Conservation (phyloP, 2,888 invertebrate genomes). For the Scrobipalpa atriplicella region DNA sequence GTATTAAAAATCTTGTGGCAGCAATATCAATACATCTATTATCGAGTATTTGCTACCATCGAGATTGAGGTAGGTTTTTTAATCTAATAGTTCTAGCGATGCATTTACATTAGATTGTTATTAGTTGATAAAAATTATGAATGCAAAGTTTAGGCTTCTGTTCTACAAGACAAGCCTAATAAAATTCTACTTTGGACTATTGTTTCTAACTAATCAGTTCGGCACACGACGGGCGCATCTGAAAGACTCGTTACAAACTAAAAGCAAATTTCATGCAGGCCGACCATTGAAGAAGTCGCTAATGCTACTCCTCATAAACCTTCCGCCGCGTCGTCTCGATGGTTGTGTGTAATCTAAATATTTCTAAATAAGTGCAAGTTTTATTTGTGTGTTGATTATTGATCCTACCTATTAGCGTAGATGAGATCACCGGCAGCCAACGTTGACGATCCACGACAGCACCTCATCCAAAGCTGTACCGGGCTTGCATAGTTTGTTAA, state of each 20-base stretch:
- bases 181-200: neutral
- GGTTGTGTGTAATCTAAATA: too few relatives aligned
- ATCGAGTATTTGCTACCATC: too few relatives aligned
- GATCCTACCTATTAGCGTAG: too few relatives aligned
- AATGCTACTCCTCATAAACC: too few relatives aligned
- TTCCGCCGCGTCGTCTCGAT: too few relatives aligned
- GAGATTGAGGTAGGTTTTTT: too few relatives aligned
- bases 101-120: neutral
- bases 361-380: too few relatives aligned
- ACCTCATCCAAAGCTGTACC: neutral
- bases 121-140: neutral
- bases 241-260: constrained; percentile 11
- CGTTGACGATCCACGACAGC: neutral
- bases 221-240: constrained; percentile 27
- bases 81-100: too few relatives aligned
- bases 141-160: neutral
- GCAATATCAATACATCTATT: too few relatives aligned
- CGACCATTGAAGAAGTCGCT: constrained; percentile 81
- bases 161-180: neutral
- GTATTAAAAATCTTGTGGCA: too few relatives aligned
- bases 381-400: too few relatives aligned
- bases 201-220: constrained; percentile 42
- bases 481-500: neutral
- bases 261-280: constrained; percentile 11
- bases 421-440: too few relatives aligned